phyloP scores from a whole-genome alignment of 2,888 invertebrate species.

The Lasius fuliginosus region DNA sequence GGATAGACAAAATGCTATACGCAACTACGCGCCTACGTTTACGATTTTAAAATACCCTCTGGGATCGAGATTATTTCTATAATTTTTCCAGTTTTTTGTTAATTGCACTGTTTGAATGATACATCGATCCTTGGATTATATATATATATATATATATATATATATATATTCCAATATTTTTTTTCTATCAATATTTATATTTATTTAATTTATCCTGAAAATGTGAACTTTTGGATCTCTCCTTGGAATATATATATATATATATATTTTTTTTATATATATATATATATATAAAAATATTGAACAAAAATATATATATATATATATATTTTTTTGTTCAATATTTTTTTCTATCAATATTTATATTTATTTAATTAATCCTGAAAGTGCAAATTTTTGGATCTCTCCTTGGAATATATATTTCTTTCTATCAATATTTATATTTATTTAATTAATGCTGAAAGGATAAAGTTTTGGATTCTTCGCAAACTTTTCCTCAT shows the following conservation, averaged over 20 bases:
- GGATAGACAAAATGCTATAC: constrained; percentile 4
- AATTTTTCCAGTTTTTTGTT: background rate
- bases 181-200: too few species aligned
- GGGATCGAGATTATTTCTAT: background rate
- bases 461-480: background rate
- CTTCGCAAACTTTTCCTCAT: background rate
- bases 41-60: background rate
- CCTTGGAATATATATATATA: too few species aligned
- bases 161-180: too few species aligned
- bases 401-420: too few species aligned
- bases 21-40: background rate
- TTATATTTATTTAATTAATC: background rate
- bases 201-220: background rate
- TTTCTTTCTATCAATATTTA: background rate
- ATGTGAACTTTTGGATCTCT: too few species aligned
- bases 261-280: too few species aligned
- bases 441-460: background rate
- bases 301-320: too few species aligned
- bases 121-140: background rate
- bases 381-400: too few species aligned
- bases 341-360: too few species aligned
- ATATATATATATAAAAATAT: too few species aligned
- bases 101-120: background rate
- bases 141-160: background rate
- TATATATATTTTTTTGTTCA: too few species aligned